Conservation (phyloP, 2,888 invertebrate genomes). For the Drosophila stalkeri region DNA sequence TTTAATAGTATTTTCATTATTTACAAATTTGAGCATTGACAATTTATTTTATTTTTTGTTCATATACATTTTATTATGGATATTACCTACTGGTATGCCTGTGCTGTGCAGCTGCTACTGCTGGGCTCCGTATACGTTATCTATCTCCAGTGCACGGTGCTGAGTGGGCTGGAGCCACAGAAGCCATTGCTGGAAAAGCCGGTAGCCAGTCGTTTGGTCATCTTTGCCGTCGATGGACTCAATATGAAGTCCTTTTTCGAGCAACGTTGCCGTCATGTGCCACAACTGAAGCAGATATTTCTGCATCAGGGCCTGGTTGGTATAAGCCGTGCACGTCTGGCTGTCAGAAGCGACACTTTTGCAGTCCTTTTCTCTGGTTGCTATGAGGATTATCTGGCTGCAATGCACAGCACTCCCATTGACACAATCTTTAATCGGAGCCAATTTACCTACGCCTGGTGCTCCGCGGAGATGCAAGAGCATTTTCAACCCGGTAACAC, state of each 20-base stretch:
- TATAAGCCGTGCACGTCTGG: conserved; percentile 94
- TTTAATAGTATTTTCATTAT: background rate
- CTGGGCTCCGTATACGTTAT: conserved; percentile 94
- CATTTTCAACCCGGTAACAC: conserved; percentile 89
- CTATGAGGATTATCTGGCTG: conserved; percentile 98
- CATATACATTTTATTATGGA: conserved; percentile 31
- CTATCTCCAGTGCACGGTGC: conserved; percentile 94
- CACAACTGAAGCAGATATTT: conserved; percentile 74
- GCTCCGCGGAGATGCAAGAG: conserved; percentile 94
- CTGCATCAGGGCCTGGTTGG: conserved; percentile 86
- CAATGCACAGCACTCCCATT: conserved; percentile 95
- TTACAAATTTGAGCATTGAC: background rate
- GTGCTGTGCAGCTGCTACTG: conserved; percentile 90
- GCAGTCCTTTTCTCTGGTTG: conserved; percentile 94
- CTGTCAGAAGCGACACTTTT: conserved; percentile 94
- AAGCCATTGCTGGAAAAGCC: conserved; percentile 29
- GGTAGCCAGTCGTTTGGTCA: conserved; percentile 91
- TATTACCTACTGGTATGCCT: conserved; percentile 42
- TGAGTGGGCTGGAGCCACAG: conserved; percentile 84
- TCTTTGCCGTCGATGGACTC: conserved; percentile 96
- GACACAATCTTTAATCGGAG: conserved; percentile 98
- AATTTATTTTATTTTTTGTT: background rate
- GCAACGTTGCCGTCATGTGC: conserved; percentile 72
- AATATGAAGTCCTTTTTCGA: conserved; percentile 92
- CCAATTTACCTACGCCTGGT: conserved; percentile 94